Evolutionary conservation across 2,797 vertebrate genomes (phyloP).

Genomic region (Margarornis squamiger): DNA sequence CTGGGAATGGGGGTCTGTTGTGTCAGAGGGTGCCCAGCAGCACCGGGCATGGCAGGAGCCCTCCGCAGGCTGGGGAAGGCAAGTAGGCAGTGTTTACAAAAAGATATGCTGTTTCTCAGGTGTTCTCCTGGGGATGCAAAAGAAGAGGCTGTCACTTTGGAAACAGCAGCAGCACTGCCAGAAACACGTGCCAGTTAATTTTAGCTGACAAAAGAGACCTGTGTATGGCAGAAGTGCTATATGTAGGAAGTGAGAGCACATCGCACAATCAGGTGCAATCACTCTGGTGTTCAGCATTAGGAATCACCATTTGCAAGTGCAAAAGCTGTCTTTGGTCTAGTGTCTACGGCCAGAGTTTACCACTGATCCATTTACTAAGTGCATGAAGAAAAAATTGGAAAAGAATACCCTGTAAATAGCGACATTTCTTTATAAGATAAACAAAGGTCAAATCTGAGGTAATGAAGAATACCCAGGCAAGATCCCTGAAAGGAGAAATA

Average conservation of each 20-base stretch:
- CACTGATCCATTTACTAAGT: not conserved
- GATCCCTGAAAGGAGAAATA: not conserved
- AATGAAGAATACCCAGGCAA: not conserved
- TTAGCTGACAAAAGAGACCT: constrained; percentile 24
- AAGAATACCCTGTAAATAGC: not conserved
- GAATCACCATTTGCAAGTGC: not conserved
- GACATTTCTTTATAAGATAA: not conserved
- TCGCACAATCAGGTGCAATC: not conserved
- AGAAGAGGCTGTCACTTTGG: constrained; percentile 17
- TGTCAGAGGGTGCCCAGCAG: not conserved
- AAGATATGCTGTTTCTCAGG: not conserved
- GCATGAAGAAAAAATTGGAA: not conserved
- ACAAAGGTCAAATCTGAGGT: not conserved
- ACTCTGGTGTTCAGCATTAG: not conserved
- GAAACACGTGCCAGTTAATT: not conserved
- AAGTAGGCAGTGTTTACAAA: not conserved
- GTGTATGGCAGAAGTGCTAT: not conserved
- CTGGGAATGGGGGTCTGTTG: not conserved
- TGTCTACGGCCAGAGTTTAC: not conserved
- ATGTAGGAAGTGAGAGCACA: not conserved
- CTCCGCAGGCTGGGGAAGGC: not conserved
- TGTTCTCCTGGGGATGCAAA: not conserved
- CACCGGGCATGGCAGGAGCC: not conserved
- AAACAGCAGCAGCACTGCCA: not conserved
- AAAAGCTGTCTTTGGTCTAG: not conserved